Conservation (phyloP, 2,888 invertebrate genomes). For the Tetranychus truncatus region DNA sequence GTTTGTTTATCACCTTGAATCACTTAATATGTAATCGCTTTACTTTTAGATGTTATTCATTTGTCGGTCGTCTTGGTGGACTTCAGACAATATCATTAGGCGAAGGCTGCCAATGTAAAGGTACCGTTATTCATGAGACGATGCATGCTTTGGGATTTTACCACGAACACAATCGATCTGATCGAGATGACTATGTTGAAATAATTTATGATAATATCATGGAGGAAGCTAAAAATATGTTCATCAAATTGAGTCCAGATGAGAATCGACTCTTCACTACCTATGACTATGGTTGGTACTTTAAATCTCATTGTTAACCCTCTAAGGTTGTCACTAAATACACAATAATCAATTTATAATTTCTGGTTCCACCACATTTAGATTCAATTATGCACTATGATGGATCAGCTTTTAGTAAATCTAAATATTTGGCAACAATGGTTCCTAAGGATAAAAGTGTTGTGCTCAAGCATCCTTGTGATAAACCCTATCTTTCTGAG, state of each 20-base stretch:
- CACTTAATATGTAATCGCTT: not conserved
- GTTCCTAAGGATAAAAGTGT: not conserved
- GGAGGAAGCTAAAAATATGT: not conserved
- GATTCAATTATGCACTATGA: conserved; percentile 10
- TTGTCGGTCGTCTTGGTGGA: conserved; percentile 4
- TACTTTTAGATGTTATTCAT: conserved; percentile 9
- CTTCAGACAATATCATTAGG: conserved; percentile 6
- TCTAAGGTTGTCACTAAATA: not conserved
- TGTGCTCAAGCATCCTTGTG: conserved; percentile 5
- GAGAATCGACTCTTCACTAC: conserved; percentile 13
- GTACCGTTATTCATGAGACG: conserved; percentile 7
- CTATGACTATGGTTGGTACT: conserved; percentile 8
- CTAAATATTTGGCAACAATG: not conserved
- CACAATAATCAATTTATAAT: too few species aligned
- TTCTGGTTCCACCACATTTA: not conserved
- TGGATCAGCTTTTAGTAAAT: conserved; percentile 2
- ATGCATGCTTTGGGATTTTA: conserved; percentile 14
- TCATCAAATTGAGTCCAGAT: not conserved
- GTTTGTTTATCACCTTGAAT: too few species aligned
- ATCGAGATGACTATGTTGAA: conserved; percentile 12
- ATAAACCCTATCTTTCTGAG: not conserved
- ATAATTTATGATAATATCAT: not conserved
- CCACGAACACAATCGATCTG: conserved; percentile 12
- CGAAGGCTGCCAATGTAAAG: conserved; percentile 9
- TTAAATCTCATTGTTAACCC: not conserved